Conservation (phyloP, 2,888 invertebrate species). For the Lasioglossum zephyrum region DNA sequence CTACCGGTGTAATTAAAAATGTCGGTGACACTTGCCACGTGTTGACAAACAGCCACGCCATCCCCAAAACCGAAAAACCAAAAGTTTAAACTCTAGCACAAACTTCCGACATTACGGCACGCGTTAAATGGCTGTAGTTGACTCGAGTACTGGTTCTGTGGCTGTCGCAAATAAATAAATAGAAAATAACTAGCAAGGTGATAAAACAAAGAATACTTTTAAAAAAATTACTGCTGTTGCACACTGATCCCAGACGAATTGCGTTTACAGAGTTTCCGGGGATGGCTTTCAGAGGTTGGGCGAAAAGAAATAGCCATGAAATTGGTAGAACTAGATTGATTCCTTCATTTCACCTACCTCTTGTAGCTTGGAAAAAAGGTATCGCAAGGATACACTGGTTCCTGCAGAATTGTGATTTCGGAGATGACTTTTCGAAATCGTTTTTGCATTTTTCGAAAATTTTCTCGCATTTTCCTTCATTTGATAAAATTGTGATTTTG, state of each 20-base stretch:
- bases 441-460: too few relatives aligned
- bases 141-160: background rate
- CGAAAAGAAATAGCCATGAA: background rate
- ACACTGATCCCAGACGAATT: background rate
- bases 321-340: background rate
- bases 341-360: background rate
- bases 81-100: background rate
- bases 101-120: background rate
- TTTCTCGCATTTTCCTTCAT: too few relatives aligned
- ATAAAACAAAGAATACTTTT: too few relatives aligned
- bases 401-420: too few relatives aligned
- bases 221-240: background rate
- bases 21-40: background rate
- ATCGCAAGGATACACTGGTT: too few relatives aligned
- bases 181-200: background rate
- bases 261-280: background rate
- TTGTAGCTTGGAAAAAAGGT: too few relatives aligned
- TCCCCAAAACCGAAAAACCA: background rate
- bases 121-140: background rate
- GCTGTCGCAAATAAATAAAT: background rate
- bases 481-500: too few relatives aligned
- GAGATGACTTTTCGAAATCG: too few relatives aligned
- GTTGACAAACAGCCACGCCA: background rate
- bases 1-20: constrained; percentile 2
- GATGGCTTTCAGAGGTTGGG: too few relatives aligned